Evolutionary conservation across 2,113 vertebrate genomes (phyloP).

Genomic region (Rhinoptilus africanus): DNA sequence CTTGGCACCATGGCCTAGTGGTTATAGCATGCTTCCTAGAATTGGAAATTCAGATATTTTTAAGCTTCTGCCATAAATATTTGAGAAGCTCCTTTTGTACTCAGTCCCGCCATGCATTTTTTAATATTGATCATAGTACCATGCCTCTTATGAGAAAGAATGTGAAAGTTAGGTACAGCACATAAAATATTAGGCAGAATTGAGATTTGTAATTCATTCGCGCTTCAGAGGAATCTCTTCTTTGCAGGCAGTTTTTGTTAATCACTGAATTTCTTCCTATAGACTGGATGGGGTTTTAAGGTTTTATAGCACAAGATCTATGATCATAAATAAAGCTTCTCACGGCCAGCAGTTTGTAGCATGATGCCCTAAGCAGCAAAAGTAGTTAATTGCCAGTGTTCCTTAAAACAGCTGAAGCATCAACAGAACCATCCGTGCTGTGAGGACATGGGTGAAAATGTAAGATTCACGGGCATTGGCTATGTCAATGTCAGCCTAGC

Average conservation of each 20-base stretch:
- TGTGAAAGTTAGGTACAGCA: not conserved
- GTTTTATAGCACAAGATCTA: not conserved
- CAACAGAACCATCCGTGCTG: not conserved
- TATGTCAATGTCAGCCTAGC: not conserved
- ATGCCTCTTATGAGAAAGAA: not conserved
- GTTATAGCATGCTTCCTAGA: not conserved
- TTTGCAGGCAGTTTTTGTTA: not conserved
- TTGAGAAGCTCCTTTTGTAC: not conserved
- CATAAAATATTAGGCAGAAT: not conserved
- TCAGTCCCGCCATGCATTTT: not conserved
- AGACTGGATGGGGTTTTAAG: not conserved
- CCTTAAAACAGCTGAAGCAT: not conserved
- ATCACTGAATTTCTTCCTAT: not conserved
- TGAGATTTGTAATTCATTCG: not conserved
- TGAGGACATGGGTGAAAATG: not conserved
- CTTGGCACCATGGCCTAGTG: not conserved
- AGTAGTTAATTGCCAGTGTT: not conserved
- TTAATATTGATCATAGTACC: not conserved
- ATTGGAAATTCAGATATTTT: not conserved
- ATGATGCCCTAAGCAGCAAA: not conserved
- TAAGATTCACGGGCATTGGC: not conserved
- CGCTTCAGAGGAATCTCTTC: not conserved
- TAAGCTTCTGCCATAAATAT: not conserved
- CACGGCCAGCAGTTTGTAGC: not conserved
- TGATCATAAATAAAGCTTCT: not conserved